Percentiles rank a stretch among this genome's conserved stretches.
phyloP scores from a whole-genome alignment of 37 sponge, comb jelly and placozoan species.

The Spongilla lacustris region DNA sequence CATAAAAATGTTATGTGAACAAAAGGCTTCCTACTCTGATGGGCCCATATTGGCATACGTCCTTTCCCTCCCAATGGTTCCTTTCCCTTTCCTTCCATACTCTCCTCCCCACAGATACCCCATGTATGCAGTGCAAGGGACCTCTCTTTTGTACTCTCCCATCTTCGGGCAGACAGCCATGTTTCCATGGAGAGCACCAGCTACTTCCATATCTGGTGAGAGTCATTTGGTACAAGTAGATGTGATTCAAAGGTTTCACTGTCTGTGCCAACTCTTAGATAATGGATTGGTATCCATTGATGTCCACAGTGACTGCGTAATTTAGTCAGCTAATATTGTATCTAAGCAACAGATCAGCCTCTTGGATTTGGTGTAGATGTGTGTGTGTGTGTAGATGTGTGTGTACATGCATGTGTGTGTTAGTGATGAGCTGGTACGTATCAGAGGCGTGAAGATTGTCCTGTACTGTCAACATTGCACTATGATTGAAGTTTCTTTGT shows the following conservation, averaged over 20 bases:
- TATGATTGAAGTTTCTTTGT: too few relatives aligned
- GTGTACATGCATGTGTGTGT: not conserved
- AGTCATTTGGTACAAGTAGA: not conserved
- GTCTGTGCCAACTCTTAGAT: too few relatives aligned
- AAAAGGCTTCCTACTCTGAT: not conserved
- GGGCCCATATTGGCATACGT: too few relatives aligned
- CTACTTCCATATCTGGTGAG: conserved; percentile 20
- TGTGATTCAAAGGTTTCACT: too few relatives aligned
- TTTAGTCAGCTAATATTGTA: too few relatives aligned
- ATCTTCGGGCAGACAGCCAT: conserved; percentile 34
- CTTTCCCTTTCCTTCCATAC: too few relatives aligned
- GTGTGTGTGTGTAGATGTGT: not conserved
- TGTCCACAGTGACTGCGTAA: too few relatives aligned
- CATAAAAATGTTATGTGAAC: not conserved
- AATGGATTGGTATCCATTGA: too few relatives aligned
- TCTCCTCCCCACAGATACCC: conserved; percentile 19
- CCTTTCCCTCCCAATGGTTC: too few relatives aligned
- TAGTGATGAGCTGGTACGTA: not conserved
- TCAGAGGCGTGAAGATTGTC: too few relatives aligned
- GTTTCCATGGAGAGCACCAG: conserved; percentile 46
- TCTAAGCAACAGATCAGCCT: not conserved
- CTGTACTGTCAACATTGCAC: too few relatives aligned
- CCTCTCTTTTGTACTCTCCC: conserved; percentile 56
- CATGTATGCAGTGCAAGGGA: conserved; percentile 12
- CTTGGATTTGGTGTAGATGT: not conserved